Conservation (phyloP, 2,888 invertebrate genomes). For the Cheilosia vulpina region DNA sequence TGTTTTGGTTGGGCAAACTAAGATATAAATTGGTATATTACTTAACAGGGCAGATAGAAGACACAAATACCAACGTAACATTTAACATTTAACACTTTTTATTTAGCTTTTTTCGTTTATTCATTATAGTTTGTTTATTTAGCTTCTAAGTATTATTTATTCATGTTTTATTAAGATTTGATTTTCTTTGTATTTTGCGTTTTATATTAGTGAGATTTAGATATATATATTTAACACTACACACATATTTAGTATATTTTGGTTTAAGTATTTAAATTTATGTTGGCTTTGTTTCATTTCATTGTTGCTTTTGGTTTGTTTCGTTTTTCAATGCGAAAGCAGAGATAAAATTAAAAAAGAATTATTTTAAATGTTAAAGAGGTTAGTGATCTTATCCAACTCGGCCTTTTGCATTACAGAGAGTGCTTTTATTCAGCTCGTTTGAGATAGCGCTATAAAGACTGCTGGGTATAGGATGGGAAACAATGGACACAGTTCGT, state of each 20-base stretch:
- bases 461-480: no score
- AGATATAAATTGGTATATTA: constrained; percentile 42
- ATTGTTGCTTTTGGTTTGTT: constrained; percentile 45
- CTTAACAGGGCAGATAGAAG: constrained; percentile 62
- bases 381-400: constrained; percentile 4
- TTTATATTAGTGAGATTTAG: constrained; percentile 62
- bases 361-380: not conserved
- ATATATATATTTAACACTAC: constrained; percentile 75
- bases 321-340: constrained; percentile 76
- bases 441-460: no score
- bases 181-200: constrained; percentile 43
- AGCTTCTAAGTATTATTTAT: constrained; percentile 73
- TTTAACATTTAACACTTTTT: constrained; percentile 75
- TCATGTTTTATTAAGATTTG: constrained; percentile 63
- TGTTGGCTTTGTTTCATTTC: constrained; percentile 72
- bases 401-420: no score
- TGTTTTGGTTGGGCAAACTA: constrained; percentile 69
- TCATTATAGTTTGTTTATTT: constrained; percentile 75
- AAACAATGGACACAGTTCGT: no score
- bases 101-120: constrained; percentile 65
- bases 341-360: constrained; percentile 28
- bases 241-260: constrained; percentile 75
- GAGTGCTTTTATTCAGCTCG: no score
- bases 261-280: constrained; percentile 70
- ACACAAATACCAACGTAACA: constrained; percentile 77